Conservation (phyloP, 23 tunicate genomes). For the Halocynthia aurantium region DNA sequence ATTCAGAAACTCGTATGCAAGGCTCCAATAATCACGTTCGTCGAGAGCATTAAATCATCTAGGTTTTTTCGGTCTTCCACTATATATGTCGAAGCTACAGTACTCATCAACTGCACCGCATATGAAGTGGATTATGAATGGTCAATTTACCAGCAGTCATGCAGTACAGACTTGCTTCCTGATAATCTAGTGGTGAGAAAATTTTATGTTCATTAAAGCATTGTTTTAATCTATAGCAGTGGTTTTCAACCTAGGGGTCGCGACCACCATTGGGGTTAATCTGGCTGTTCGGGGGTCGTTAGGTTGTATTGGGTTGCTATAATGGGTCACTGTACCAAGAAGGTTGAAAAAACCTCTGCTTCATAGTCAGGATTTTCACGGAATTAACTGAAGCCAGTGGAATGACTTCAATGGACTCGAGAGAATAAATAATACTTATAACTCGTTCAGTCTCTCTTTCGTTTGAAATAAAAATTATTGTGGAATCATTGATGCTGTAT, state of each 20-base stretch:
- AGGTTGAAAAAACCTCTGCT: no score
- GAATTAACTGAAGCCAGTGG: not conserved
- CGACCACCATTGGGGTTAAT: no score
- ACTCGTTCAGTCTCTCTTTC: no score
- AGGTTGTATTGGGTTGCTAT: no score
- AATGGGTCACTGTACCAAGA: no score
- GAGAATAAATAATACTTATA: no score
- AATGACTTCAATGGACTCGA: no score
- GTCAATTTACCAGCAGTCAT: conserved; percentile 3
- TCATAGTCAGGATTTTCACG: not conserved
- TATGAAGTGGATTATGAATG: conserved; percentile 16
- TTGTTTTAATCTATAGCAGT: not conserved
- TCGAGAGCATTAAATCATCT: conserved; percentile 26
- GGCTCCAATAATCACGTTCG: conserved; percentile 43
- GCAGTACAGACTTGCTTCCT: not conserved
- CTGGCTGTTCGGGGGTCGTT: no score
- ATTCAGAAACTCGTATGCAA: conserved; percentile 46
- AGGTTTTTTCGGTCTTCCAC: conserved; percentile 64
- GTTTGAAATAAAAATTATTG: no score
- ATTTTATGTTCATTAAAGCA: not conserved
- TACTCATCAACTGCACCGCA: conserved; percentile 7
- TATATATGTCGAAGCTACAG: conserved; percentile 30
- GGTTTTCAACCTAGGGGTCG: no score
- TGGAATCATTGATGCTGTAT: no score
- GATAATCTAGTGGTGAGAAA: conserved; percentile 3